Base-by-base conservation (phyloP, 2,888 invertebrate genomes). In the Cephus spinipes region DNA sequence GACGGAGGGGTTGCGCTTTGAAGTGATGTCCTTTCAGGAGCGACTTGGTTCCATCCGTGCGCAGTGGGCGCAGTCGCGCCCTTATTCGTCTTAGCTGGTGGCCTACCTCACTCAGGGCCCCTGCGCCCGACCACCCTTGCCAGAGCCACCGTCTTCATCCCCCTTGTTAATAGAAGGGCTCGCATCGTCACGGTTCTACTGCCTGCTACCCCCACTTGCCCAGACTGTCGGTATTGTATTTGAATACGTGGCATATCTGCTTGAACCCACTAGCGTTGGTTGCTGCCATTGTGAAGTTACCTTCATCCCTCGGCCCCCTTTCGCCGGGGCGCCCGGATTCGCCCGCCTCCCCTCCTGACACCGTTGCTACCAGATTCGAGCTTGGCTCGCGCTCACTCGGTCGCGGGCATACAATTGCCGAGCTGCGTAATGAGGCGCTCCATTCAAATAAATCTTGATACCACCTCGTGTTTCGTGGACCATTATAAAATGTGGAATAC, bases 361-460 rank as follows among this genome's bases (percentile, higher is more conserved):
- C 73, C 79, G 77, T 79, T 77, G 76, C 73, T 82, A 76, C 78
- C 75, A 79, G 79, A 55, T 55, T 55, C 55, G 23, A 55, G 77
- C 81, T 75, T 55, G 55, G 55, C 68, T 80, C 78, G 71, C 79
- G 78, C 81, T 83, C 83, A 82, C 86, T 85, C 85, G 85, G 83
- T 85, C 85, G 87, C 85, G 84, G 83, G 83, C 84, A 82, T 85
- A 89, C 89, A 89, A 89, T 89, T 87, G 88, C 84, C 80, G 85
- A 87, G 88, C 87, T 84, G 90, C 90, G 88, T 91, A 91, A 90
- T 91, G 91, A 91, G 90, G 88, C 89, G 89, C 87, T 87, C 89
- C 87, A 90, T 91, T 90, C 90, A 89, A 88, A 90, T 91, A 90
- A 90, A 90, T 90, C 90, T 90, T 89, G 89, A 90, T 90, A 90